These are phyloP conservation scores for Ceyx melanurus DNA, from an alignment of 2,113 vertebrate genomes.

Conservation along the genomic window DNA sequence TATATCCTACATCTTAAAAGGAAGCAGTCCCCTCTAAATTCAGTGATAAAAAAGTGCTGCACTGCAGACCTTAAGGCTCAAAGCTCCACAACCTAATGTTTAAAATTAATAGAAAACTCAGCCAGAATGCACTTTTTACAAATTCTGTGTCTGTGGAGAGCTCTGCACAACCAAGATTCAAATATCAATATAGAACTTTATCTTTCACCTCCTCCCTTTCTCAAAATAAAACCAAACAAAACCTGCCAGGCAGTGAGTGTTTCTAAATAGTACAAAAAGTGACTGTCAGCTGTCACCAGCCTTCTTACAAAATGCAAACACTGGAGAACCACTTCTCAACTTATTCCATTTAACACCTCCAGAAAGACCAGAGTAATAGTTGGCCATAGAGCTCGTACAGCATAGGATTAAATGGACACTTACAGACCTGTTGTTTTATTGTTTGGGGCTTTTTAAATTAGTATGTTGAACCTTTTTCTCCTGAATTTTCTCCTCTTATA, in stretches of 20 bases:
- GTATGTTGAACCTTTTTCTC: background rate
- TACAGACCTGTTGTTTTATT: background rate
- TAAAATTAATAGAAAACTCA: background rate
- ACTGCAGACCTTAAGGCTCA: background rate
- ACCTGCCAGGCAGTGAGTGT: background rate
- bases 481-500: slow-evolving; percentile 5
- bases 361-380: slow-evolving; percentile 9
- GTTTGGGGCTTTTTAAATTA: background rate
- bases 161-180: background rate
- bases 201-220: background rate
- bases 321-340: background rate
- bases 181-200: background rate
- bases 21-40: background rate
- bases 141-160: background rate
- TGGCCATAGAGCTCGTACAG: background rate
- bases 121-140: background rate
- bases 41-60: background rate
- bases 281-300: background rate
- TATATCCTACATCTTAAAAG: background rate
- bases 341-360: background rate
- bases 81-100: background rate
- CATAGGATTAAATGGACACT: background rate
- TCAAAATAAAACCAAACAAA: background rate
- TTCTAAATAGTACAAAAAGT: background rate
- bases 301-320: slow-evolving; percentile 6